A percentile compares a stretch with the other conserved stretches of the same genome.
Evolutionary conservation across 2,888 invertebrate species (phyloP).

Genomic region (Harpalus rufipes): DNA sequence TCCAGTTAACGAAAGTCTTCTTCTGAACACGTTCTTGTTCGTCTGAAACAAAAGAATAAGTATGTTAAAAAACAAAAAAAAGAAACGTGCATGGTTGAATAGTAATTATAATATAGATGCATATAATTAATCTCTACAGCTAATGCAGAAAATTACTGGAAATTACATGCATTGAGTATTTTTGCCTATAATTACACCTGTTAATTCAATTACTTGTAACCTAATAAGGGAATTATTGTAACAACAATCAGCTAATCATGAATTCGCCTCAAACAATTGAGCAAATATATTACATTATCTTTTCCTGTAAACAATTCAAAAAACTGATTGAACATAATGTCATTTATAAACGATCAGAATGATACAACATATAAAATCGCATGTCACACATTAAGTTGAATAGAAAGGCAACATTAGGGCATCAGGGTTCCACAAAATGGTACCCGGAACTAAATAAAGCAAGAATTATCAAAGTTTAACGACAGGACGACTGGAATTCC

Average conservation of each 20-base stretch:
- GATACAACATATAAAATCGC: slow-evolving; percentile 15
- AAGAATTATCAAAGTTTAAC: slow-evolving; percentile 49
- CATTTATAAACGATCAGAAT: slow-evolving; percentile 1
- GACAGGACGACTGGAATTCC: slow-evolving; percentile 22
- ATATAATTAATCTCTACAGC: background rate
- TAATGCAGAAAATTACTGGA: background rate
- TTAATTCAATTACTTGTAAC: background rate
- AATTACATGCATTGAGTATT: background rate
- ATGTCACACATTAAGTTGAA: background rate
- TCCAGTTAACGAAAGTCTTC: slow-evolving; percentile 99
- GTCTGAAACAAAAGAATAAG: slow-evolving; percentile 85
- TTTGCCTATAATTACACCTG: background rate
- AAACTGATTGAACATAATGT: background rate
- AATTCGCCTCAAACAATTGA: background rate
- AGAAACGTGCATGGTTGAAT: background rate
- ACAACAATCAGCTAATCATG: background rate
- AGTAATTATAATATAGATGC: background rate
- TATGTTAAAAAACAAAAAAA: background rate
- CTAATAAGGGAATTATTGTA: slow-evolving; percentile 25
- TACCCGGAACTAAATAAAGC: slow-evolving; percentile 8
- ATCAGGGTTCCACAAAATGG: slow-evolving; percentile 29
- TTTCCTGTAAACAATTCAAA: background rate
- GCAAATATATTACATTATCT: background rate
- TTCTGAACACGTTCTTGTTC: slow-evolving; percentile 99
- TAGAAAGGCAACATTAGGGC: background rate